Percentiles rank a stretch among this genome's conserved stretches.
Evolutionary conservation across 2,797 vertebrate genomes (phyloP).

Genomic region (Strix occidentalis): DNA sequence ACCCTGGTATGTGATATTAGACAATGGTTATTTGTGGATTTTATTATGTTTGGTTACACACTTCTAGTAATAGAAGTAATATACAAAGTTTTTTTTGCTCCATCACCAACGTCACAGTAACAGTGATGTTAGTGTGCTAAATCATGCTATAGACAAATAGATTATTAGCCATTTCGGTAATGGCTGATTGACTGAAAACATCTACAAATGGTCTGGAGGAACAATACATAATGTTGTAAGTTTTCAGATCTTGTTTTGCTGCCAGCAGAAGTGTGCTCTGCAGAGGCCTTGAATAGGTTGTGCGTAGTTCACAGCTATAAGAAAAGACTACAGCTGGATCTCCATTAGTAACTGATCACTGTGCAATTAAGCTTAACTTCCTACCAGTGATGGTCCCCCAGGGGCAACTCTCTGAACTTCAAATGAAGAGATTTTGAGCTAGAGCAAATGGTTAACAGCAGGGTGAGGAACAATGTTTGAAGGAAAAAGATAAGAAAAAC

Average conservation of each 20-base stretch:
- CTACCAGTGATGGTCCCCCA: constrained; percentile 29
- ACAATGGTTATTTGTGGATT: background rate
- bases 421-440: constrained; percentile 61
- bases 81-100: background rate
- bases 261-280: background rate
- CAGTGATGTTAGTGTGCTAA: background rate
- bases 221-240: background rate
- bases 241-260: background rate
- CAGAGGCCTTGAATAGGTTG: background rate
- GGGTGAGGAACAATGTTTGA: constrained; percentile 37
- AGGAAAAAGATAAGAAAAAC: background rate
- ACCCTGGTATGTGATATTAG: background rate
- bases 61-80: background rate
- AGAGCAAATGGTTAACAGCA: constrained; percentile 59
- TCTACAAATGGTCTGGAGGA: background rate
- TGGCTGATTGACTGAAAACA: background rate
- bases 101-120: background rate
- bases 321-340: background rate
- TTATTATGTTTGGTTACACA: background rate
- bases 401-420: constrained; percentile 56
- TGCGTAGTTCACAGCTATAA: background rate
- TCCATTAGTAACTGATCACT: constrained; percentile 47
- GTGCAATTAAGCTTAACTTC: constrained; percentile 62
- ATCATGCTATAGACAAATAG: background rate
- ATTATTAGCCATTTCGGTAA: background rate